Evolutionary conservation across 64 coral and sea anemone species (phyloP), one percentile per base, ranked within the genome.

Genomic region (Anthopleura sola): DNA sequence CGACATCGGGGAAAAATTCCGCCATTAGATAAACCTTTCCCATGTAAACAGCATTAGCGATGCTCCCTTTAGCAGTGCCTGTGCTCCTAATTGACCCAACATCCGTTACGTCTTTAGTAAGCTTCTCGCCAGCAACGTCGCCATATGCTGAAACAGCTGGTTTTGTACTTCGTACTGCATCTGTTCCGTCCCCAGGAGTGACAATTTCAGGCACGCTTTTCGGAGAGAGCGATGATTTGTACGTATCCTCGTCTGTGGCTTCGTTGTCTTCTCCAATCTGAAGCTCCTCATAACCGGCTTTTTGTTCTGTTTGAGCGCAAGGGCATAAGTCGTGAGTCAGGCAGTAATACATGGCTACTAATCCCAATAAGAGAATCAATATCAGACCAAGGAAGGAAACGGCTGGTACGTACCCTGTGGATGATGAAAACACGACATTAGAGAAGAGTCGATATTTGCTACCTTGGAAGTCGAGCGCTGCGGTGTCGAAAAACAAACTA

Each of bases 311-410:
- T 23, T 93, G 87, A 4, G 94, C 85, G 18, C 94, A 97, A 17
- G 94, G 94, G 15, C 94, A 97, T 36, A 97, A 7, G 34, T 97
- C 90, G 34, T 97, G 78, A 37, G 78, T 86, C 44, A 97, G 87
- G 78, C 94, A 97, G 79, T 97, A 97, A 58, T 97, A 97, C 56
- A 92, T 97, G 16, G 60, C 94, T 21, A 91, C 79, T 9, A 97
- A 84, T 29, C 94, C 94, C 1, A 96, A 28, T 20, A 96, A 69
- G 17, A 96, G 80, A 2, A 86, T 11, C 39, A 96, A 3, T 23
- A 96, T 96, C 13, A 92, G 71, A 28, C 49, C 85, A 82, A 96
- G 81, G 53, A 96, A 96, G 21, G 87, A 84, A 18, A 92, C n/a
- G 36, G 94, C 94, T 55, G 94, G 94, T 49, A 92, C 90, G 31